Percentiles rank a stretch among this genome's conserved stretches.
Evolutionary conservation across 2,797 vertebrate species (phyloP).

Genomic region (Microctenopoma lineatum): DNA sequence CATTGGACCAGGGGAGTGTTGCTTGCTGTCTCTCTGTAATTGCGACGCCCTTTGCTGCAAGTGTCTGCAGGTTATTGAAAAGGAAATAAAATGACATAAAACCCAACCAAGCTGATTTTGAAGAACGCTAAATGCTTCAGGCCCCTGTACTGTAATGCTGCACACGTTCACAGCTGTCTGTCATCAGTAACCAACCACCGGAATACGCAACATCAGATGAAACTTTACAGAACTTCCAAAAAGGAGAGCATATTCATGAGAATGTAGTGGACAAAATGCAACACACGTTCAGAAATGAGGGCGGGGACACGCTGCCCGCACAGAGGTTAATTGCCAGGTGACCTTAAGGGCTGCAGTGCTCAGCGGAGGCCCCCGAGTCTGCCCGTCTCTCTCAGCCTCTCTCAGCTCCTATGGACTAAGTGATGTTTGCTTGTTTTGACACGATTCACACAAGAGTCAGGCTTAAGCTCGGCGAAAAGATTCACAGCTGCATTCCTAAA

Average conservation of each 20-base stretch:
- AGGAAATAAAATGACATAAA: too few relatives aligned
- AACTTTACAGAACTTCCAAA: not conserved
- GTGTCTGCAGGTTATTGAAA: too few relatives aligned
- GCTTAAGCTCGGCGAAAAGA: conserved; percentile 57
- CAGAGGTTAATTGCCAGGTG: conserved; percentile 83
- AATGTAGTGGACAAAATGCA: conserved; percentile 18
- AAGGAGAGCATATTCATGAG: not conserved
- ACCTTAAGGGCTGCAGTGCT: conserved; percentile 70
- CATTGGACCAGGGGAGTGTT: not conserved
- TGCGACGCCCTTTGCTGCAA: too few relatives aligned
- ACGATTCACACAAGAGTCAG: conserved; percentile 79
- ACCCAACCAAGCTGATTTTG: too few relatives aligned
- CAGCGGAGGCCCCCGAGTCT: conserved; percentile 58
- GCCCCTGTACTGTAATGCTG: not conserved
- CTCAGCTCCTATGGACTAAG: conserved; percentile 69
- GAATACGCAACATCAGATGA: not conserved
- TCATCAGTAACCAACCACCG: too few relatives aligned
- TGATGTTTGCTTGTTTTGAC: conserved; percentile 84
- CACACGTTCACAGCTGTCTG: too few relatives aligned
- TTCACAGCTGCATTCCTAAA: conserved; percentile 77
- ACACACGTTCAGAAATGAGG: conserved; percentile 35
- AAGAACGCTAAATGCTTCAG: not conserved
- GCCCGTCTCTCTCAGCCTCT: conserved; percentile 62
- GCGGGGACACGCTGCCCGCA: conserved; percentile 48
- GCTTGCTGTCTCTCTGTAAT: too few relatives aligned